phyloP scores from a whole-genome alignment of 2,888 invertebrate species.

The Chymomyza caudatula region DNA sequence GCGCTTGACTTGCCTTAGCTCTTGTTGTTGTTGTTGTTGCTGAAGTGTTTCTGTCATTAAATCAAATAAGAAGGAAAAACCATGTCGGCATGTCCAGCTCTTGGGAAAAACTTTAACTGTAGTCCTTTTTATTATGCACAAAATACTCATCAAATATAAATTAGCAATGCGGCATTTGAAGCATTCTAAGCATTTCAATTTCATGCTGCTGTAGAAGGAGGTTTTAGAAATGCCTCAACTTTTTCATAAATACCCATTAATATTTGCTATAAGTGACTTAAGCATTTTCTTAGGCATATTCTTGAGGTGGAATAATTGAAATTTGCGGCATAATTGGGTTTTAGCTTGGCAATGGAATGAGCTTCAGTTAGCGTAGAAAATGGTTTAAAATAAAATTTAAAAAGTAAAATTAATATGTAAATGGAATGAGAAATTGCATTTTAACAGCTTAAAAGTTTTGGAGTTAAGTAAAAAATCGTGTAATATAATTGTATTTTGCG shows the following conservation, averaged over 20 bases:
- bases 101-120: constrained; percentile 3
- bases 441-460: not conserved
- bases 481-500: not conserved
- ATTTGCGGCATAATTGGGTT: constrained; percentile 11
- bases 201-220: not conserved
- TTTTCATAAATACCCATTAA: constrained; percentile 40
- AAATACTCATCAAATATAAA: constrained; percentile 25
- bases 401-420: not conserved
- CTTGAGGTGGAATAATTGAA: constrained; percentile 17
- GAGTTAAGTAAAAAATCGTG: not conserved
- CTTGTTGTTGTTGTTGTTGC: constrained; percentile 11
- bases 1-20: not conserved
- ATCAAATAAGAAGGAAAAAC: constrained; percentile 15
- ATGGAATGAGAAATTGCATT: not conserved
- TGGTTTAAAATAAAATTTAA: not conserved
- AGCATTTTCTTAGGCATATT: not conserved
- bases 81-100: not conserved
- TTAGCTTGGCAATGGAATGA: constrained; percentile 22
- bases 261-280: constrained; percentile 1
- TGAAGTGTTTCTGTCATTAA: constrained; percentile 36
- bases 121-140: constrained; percentile 37
- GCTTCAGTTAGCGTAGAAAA: not conserved
- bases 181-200: not conserved
- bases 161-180: constrained; percentile 6
- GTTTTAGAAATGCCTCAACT: not conserved